Conservation (phyloP, 2,888 invertebrate species). For the Diarsia mendica region DNA sequence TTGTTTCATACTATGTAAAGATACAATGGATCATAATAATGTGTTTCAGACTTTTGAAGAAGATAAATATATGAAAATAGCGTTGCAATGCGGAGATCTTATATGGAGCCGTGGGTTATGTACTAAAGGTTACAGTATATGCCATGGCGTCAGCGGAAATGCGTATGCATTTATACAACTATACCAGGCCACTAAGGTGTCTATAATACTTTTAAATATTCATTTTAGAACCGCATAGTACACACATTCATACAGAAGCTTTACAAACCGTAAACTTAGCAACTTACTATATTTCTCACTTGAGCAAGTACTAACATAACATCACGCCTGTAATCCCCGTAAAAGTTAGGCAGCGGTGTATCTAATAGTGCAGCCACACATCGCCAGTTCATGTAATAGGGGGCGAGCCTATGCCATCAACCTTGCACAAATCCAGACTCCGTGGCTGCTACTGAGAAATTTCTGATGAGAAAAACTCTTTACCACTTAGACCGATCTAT, state of each 20-base stretch:
- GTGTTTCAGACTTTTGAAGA: constrained; percentile 92
- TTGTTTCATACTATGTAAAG: too few relatives aligned
- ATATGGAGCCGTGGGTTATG: constrained; percentile 95
- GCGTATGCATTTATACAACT: constrained; percentile 95
- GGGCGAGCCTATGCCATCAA: too few relatives aligned
- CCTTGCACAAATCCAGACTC: too few relatives aligned
- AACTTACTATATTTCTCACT: background rate
- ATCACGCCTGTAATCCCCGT: too few relatives aligned
- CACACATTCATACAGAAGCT: background rate
- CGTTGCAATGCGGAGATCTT: constrained; percentile 93
- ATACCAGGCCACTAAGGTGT: constrained; percentile 93
- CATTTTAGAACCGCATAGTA: background rate
- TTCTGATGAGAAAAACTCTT: too few relatives aligned
- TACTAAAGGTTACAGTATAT: constrained; percentile 96
- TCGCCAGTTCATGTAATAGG: too few relatives aligned
- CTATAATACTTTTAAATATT: background rate
- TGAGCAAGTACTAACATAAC: background rate
- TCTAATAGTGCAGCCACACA: too few relatives aligned
- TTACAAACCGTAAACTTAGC: constrained; percentile 6
- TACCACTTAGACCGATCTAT: too few relatives aligned
- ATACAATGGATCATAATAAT: background rate
- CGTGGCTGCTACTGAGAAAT: too few relatives aligned
- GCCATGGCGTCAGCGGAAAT: constrained; percentile 97
- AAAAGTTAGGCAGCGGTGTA: too few relatives aligned
- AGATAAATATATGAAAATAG: constrained; percentile 92